Evolutionary conservation across 1,140 invertebrate species (phyloP).

Genomic region (Andrena cerasifolii): DNA sequence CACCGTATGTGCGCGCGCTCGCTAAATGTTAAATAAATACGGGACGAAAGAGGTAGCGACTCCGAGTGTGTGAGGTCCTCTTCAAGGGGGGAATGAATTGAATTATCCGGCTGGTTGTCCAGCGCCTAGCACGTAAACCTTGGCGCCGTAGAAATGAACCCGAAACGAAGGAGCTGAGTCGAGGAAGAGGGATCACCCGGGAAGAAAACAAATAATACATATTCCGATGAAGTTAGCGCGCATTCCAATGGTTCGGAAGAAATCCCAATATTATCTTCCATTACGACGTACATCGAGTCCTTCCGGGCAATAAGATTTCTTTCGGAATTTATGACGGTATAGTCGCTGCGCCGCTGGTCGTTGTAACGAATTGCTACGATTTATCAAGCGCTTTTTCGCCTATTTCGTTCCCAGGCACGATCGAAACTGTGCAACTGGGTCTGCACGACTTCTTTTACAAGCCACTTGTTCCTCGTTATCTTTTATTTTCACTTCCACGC

Average conservation of each 20-base stretch:
- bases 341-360: conserved; percentile 48
- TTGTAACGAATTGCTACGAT: conserved; percentile 69
- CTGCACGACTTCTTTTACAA: neutral
- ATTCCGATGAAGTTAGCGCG: conserved; percentile 53
- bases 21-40: too few relatives aligned
- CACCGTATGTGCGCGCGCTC: too few relatives aligned
- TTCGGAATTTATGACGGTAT: conserved; percentile 65
- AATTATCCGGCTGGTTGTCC: neutral
- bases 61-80: neutral
- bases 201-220: conserved; percentile 16
- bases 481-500: neutral
- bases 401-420: neutral
- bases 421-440: neutral
- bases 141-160: conserved; percentile 35
- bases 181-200: neutral
- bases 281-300: conserved; percentile 70
- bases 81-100: neutral
- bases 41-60: neutral
- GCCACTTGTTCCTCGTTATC: too few relatives aligned
- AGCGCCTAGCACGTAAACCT: neutral
- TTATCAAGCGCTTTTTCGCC: conserved; percentile 68
- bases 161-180: conserved; percentile 9
- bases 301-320: conserved; percentile 73
- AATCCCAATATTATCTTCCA: conserved; percentile 70
- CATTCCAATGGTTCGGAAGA: conserved; percentile 68